Percentiles rank a stretch among this genome's conserved stretches.
Evolutionary conservation across 2,113 vertebrate genomes (phyloP).

Genomic region (Serinus canaria): DNA sequence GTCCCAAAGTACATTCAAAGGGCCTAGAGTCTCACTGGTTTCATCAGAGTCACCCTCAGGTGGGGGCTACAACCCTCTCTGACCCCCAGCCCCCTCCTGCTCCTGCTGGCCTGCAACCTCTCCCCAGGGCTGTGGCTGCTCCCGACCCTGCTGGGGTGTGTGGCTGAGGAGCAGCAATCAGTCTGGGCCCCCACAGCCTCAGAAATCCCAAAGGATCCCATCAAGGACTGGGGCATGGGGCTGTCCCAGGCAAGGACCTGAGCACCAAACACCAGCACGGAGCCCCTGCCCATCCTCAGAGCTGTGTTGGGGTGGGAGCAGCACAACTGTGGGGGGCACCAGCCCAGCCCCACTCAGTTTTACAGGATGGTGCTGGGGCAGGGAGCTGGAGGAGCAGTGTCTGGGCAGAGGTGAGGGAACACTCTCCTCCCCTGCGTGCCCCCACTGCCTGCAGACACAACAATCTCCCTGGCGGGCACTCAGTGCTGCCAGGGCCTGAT

Average conservation of each 20-base stretch:
- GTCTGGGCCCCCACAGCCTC: rapidly evolving
- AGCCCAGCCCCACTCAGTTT: background rate
- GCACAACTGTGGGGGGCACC: background rate
- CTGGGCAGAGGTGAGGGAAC: background rate
- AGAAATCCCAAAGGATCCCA: rapidly evolving
- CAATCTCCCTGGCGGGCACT: background rate
- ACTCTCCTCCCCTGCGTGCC: rapidly evolving
- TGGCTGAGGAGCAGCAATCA: background rate
- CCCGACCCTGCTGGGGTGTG: background rate
- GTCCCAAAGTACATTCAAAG: rapidly evolving
- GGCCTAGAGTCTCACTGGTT: background rate
- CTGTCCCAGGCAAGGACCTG: background rate
- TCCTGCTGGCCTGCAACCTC: background rate
- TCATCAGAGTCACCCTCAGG: background rate
- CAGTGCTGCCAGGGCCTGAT: background rate
- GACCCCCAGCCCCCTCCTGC: background rate
- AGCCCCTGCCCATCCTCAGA: background rate
- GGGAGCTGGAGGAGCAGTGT: background rate
- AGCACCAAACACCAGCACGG: background rate
- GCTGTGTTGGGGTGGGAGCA: background rate
- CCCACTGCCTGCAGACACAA: background rate
- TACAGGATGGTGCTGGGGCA: background rate
- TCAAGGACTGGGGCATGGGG: background rate
- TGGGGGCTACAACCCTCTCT: background rate
- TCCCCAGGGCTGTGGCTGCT: background rate